Evolutionary conservation across 2,888 invertebrate species (phyloP).

Genomic region (Sphaeridia pumilis): DNA sequence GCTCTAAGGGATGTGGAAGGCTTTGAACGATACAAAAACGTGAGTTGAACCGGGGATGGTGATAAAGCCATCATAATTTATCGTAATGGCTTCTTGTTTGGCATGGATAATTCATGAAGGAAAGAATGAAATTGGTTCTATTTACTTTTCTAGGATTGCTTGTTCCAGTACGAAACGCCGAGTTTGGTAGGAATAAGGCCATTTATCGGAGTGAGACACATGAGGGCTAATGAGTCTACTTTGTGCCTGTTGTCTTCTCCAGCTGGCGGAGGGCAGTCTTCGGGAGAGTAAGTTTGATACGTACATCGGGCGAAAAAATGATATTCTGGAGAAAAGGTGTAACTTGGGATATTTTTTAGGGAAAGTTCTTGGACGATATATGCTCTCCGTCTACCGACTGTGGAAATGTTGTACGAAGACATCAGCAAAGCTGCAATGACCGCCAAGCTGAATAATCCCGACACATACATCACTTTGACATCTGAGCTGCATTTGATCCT

Average conservation of each 20-base stretch:
- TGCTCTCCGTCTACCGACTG: slow-evolving; percentile 52
- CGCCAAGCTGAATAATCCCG: slow-evolving; percentile 52
- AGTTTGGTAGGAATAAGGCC: slow-evolving; percentile 56
- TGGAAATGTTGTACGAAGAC: slow-evolving; percentile 55
- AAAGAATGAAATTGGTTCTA: too few species aligned
- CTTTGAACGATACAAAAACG: slow-evolving; percentile 43
- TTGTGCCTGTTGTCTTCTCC: slow-evolving; percentile 30
- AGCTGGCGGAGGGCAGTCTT: too few species aligned
- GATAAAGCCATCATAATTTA: background rate
- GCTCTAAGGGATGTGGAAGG: slow-evolving; percentile 45
- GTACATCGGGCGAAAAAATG: background rate
- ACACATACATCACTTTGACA: slow-evolving; percentile 58
- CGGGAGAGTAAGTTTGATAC: background rate
- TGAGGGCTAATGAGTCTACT: slow-evolving; percentile 28
- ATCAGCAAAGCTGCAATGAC: slow-evolving; percentile 55
- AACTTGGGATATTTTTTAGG: slow-evolving; percentile 13
- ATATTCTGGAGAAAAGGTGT: too few species aligned
- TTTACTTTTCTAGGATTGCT: slow-evolving; percentile 43
- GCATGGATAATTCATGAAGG: too few species aligned
- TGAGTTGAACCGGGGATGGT: slow-evolving; percentile 36
- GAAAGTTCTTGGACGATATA: slow-evolving; percentile 56
- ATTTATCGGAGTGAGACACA: slow-evolving; percentile 49
- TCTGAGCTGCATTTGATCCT: slow-evolving; percentile 61
- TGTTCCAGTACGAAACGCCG: slow-evolving; percentile 49
- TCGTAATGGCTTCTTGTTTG: too few species aligned